Base-by-base conservation (phyloP, 1,140 invertebrate species). In the Coboldia fuscipes region DNA sequence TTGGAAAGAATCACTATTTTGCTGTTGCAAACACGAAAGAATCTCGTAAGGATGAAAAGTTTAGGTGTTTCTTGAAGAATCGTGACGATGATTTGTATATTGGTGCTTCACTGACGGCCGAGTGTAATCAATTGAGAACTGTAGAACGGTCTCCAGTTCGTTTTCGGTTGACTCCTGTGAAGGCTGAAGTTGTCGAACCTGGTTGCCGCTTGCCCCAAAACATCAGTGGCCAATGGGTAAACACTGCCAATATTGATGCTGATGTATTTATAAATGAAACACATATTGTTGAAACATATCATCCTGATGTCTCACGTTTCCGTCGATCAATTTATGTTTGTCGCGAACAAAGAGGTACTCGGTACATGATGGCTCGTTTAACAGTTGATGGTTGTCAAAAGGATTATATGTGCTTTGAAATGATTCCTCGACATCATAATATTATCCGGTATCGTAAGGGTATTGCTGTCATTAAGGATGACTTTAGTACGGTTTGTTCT, bases 311-410 rank as follows among this genome's bases (percentile, higher is more conserved):
- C 42, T 79, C 80, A 0, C 65, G 85, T 44, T 90, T 74, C 45
- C 67, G 88, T 39, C 70, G 75, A 44, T 90, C 86, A 2, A 84
- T 89, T 50, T 97, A 93, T 54, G 76, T 92, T n/a, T 97, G 92
- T 54, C 72, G 80, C 36, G 82, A 96, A 61, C 69, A 81, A 54
- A 61, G 85, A 50, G 80, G 83, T 43, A 74, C 73, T 18, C 65
- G 89, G 40, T 75, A 85, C 24, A 88, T 97, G 73, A 92, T 97
- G 84, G 85, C 90, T 7, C 65, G 88, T 39, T 67, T 96, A 6
- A 92, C 88, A 4, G 86, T 96, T 1, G 90, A 96, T 61, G 90
- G 88, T 62, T 97, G 89, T 59, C 90, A 97, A 61, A 90, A 93
- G 47, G 92, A 97, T 70, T 97, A 84, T 48, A 73, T 96, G 7